Percentiles rank a stretch among this genome's conserved stretches.
Conservation (phyloP, 2,888 invertebrate species). For the Tipula vernalis region DNA sequence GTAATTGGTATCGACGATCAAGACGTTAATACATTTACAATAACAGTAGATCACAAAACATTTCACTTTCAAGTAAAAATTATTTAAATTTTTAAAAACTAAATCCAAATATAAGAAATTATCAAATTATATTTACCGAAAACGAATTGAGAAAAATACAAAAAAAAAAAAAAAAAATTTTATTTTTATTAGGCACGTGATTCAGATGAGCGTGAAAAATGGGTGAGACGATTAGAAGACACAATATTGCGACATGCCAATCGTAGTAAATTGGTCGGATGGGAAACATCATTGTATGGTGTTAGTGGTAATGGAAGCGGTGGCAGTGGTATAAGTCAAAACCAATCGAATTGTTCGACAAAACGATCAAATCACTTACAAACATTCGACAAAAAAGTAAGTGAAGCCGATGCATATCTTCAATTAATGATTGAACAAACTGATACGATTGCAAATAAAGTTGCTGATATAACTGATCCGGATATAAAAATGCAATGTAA, state of each 20-base stretch:
- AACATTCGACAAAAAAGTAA: slow-evolving; percentile 79
- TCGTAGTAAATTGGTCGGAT: slow-evolving; percentile 34
- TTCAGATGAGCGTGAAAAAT: slow-evolving; percentile 86
- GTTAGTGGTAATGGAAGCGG: slow-evolving; percentile 40
- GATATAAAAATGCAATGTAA: slow-evolving; percentile 52
- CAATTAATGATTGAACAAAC: slow-evolving; percentile 92
- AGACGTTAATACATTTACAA: slow-evolving; percentile 97
- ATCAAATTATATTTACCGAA: background rate
- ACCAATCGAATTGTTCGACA: slow-evolving; percentile 21
- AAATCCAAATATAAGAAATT: background rate
- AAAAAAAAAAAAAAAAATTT: background rate
- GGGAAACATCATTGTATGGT: slow-evolving; percentile 32
- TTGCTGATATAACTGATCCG: slow-evolving; percentile 49
- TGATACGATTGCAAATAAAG: slow-evolving; percentile 57
- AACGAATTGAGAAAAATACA: background rate
- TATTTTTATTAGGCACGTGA: slow-evolving; percentile 83
- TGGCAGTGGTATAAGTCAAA: slow-evolving; percentile 10
- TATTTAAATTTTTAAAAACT: background rate
- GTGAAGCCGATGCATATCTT: slow-evolving; percentile 92
- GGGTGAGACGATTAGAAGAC: slow-evolving; percentile 92
- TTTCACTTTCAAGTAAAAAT: slow-evolving; percentile 83
- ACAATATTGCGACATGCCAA: slow-evolving; percentile 77
- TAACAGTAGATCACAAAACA: slow-evolving; percentile 97
- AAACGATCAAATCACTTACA: slow-evolving; percentile 35
- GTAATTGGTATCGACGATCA: slow-evolving; percentile 98